These are phyloP conservation scores for Borostomias antarcticus DNA, from an alignment of 2,797 vertebrate genomes.

Conservation along the genomic window DNA sequence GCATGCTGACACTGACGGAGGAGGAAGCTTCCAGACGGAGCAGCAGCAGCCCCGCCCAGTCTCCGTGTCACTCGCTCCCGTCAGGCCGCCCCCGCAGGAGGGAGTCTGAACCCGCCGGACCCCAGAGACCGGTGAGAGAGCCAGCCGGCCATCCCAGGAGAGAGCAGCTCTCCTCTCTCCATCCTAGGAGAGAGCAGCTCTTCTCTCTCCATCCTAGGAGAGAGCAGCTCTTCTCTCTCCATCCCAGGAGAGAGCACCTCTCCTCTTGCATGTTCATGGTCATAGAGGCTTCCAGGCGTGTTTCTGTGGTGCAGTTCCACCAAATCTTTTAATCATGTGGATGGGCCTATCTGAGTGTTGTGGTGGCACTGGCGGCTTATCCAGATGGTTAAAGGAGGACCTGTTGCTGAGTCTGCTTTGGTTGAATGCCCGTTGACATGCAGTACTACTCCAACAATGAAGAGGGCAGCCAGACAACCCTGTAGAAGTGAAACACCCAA, in stretches of 20 bases:
- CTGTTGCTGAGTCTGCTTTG: conserved; percentile 13
- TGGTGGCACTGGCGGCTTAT: neutral
- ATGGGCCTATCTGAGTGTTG: neutral
- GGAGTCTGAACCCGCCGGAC: conserved; percentile 90
- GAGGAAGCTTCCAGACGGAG: conserved; percentile 78
- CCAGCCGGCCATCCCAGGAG: conserved; percentile 43
- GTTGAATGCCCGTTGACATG: conserved; percentile 38
- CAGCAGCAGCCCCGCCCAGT: conserved; percentile 82
- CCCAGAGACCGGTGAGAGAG: conserved; percentile 95
- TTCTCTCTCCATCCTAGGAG: no score
- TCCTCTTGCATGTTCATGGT: conserved; percentile 11
- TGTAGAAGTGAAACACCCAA: neutral
- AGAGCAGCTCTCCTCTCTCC: no score
- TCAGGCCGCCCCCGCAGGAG: conserved; percentile 84
- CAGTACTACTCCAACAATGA: conserved; percentile 16
- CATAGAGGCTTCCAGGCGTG: neutral
- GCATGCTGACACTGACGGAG: conserved; percentile 88
- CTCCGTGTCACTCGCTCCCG: conserved; percentile 89
- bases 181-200: no score
- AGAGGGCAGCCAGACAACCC: neutral
- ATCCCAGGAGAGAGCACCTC: neutral
- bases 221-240: neutral
- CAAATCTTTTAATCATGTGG: conserved; percentile 2
- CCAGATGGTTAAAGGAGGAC: neutral
- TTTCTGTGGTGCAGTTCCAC: neutral